Percentiles rank a stretch among this genome's conserved stretches.
These are phyloP conservation scores for Syrphus vitripennis DNA, from an alignment of 2,888 invertebrate species.

Conservation along the genomic window DNA sequence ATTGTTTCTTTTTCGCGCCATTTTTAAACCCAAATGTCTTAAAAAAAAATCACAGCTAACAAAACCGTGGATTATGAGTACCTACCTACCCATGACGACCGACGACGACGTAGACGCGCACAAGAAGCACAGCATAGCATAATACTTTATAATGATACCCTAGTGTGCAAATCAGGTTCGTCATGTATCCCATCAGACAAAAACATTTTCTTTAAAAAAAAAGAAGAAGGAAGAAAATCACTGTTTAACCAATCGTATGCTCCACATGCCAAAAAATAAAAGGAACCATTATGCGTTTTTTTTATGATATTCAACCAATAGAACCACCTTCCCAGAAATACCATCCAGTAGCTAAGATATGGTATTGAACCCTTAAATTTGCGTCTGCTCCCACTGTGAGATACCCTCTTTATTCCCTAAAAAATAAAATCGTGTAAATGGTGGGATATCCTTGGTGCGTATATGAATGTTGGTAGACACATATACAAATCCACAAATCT, in stretches of 20 bases:
- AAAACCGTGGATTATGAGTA: slow-evolving; percentile 7
- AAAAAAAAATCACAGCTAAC: neutral
- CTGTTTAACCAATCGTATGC: slow-evolving; percentile 58
- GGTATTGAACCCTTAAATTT: slow-evolving; percentile 65
- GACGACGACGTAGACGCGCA: neutral
- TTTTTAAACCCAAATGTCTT: slow-evolving; percentile 21
- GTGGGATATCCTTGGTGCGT: neutral
- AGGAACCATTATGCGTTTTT: slow-evolving; percentile 40
- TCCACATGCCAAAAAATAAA: slow-evolving; percentile 42
- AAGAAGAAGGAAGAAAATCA: slow-evolving; percentile 14
- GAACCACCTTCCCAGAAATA: slow-evolving; percentile 39
- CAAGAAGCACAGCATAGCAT: neutral
- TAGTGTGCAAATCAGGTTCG: slow-evolving; percentile 57
- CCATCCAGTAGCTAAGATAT: neutral
- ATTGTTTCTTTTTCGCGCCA: slow-evolving; percentile 43
- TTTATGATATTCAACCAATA: slow-evolving; percentile 51
- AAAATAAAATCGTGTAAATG: slow-evolving; percentile 34
- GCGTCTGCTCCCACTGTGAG: slow-evolving; percentile 70
- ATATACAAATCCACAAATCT: slow-evolving; percentile 22
- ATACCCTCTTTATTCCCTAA: neutral
- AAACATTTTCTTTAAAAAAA: neutral
- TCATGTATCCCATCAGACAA: neutral
- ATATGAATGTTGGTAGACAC: neutral
- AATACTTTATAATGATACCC: slow-evolving; percentile 1
- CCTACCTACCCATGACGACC: neutral